Evolutionary conservation across 2,888 invertebrate genomes (phyloP), one percentile per base, ranked within the genome.

Genomic region (Stomorhina lunata): DNA sequence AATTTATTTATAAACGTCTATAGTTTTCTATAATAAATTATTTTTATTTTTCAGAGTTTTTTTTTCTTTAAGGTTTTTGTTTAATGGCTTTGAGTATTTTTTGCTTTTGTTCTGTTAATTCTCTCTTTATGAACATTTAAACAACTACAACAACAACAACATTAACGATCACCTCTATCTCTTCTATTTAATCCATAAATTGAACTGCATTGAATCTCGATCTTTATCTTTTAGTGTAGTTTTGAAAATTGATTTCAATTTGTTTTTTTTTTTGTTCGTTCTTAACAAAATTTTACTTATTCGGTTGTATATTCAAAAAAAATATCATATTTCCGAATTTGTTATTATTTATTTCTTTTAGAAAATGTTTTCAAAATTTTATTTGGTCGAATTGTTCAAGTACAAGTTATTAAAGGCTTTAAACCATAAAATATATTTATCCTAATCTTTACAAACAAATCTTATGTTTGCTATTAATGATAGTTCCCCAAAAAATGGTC

Each of bases 11-110:
- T 25, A 22, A 37, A 37, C 10, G 5, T 48, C 15, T 57, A 66
- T 61, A 53, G 34, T 66, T 48, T 32, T 72, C 53, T 32, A 59
- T 78, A 71, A 71, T 82, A 75, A 79, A 82, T 79, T 71, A 82
- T 65, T 75, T 82, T 75, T 29, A 32, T 25, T 65, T 71, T 66
- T n/a, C n/a, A n/a, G n/a, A n/a, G n/a, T n/a, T 65, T 43, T 40
- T n/a, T 37, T 22, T 48, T 40, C 2, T 61, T 66, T 55, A 68
- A 72, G 68, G 72, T 61, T 37, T 50, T 34, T 59, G 27, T 12
- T 61, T 34, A n/a, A n/a, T n/a, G n/a, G n/a, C n/a, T n/a, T n/a
- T n/a, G n/a, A n/a, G n/a, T 65, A 45, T 12, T 55, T 66, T 12
- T 59, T 59, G 29, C 15, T 22, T 48, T 48, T 71, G 37, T 57